phyloP scores from a whole-genome alignment of 1,140 invertebrate genomes.

The Diorhabda sublineata region DNA sequence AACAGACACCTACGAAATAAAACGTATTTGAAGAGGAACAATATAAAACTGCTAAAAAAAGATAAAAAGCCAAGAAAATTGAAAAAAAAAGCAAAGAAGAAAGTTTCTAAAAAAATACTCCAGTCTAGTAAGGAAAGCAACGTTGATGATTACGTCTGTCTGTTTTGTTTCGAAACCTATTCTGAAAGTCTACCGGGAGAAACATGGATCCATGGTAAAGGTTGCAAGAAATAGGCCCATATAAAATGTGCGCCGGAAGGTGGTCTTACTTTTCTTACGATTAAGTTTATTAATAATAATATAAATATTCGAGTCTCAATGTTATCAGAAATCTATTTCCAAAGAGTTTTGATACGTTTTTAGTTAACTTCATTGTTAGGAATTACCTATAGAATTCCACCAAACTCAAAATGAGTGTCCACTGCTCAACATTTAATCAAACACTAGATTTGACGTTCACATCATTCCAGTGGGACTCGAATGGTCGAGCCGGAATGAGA shows the following conservation, averaged over 20 bases:
- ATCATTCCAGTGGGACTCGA: too few species aligned
- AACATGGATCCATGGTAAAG: slow-evolving; percentile 29
- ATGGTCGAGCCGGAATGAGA: too few species aligned
- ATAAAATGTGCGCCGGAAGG: not conserved
- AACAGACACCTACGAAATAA: slow-evolving; percentile 11
- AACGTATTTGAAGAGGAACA: slow-evolving; percentile 22
- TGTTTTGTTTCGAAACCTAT: slow-evolving; percentile 33
- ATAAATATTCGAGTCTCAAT: too few species aligned
- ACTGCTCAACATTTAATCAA: too few species aligned
- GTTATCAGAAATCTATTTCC: too few species aligned
- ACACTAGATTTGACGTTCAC: too few species aligned
- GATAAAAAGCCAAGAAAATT: slow-evolving; percentile 31
- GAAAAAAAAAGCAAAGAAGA: slow-evolving; percentile 15
- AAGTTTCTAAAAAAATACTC: slow-evolving; percentile 32
- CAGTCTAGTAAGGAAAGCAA: slow-evolving; percentile 35
- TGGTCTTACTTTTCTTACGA: not conserved
- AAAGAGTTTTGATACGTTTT: too few species aligned
- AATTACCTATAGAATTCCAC: too few species aligned
- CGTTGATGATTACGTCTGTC: slow-evolving; percentile 28
- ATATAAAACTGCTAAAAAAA: slow-evolving; percentile 20
- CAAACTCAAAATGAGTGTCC: too few species aligned
- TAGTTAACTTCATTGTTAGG: too few species aligned
- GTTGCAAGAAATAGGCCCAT: slow-evolving; percentile 22
- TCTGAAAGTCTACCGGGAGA: slow-evolving; percentile 32
- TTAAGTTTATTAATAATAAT: too few species aligned